Base-by-base conservation (phyloP, 1,140 invertebrate species). In the Sycophaga agraensis region DNA sequence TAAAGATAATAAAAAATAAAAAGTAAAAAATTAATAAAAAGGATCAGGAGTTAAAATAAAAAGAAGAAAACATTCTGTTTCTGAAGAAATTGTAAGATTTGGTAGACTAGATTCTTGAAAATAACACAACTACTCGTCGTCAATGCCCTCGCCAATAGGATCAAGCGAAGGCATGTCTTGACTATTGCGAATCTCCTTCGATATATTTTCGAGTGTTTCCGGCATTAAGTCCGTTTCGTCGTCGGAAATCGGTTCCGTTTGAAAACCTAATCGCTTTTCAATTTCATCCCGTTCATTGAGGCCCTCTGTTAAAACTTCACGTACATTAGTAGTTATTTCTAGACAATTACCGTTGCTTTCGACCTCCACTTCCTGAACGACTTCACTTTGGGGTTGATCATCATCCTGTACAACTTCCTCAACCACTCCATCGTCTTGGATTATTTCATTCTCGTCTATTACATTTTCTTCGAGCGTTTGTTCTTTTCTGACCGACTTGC, bases 131-230 rank as follows among this genome's bases (percentile, higher is more conserved):
- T 50, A 65, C 49, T 59, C 21, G 16, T 62, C 35, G 19, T 54
- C 26, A 9, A 22, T 35, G 8, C 39, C 62, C 8, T 56, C 39
- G 7, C 22, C 31, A 21, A 70, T 64, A 1, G 66, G 66, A 57
- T 75, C 67, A 0, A 72, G 55, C 17, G 66, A 66, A n/a, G 70
- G 66, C 71, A 70, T 68, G 19, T 76, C 70, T 1, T 64, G 67
- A 51, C 60, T 69, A 8, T 67, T 76, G 0, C 59, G 46, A 63
- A 70, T 66, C 22, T 76, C 70, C 4, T 46, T 66, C 4, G 71
- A 65, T 35, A 70, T 67, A 12, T 68, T 64, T 40, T 73, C 73
- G 2, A 68, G 24, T 1, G 65, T 70, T 26, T 70, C 69, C 0
- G 46, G 16, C 16, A 28, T 14, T 31, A 59, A 22, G 16, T 39